phyloP scores from a whole-genome alignment of 2,888 invertebrate genomes.

The Nomada ferruginata region DNA sequence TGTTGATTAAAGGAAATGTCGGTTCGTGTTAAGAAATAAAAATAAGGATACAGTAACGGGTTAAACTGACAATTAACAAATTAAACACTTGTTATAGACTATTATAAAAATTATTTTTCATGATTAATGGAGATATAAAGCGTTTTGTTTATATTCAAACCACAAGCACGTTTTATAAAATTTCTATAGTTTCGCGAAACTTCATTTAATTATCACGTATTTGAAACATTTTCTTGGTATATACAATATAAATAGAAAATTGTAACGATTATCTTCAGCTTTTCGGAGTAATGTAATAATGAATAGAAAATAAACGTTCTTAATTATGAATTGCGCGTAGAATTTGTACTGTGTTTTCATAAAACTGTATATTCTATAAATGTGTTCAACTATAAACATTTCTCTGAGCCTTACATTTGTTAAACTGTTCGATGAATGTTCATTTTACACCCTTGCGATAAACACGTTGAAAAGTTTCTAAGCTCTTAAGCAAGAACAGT shows the following conservation, averaged over 20 bases:
- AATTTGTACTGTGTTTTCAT: slow-evolving; percentile 15
- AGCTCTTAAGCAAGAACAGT: slow-evolving; percentile 13
- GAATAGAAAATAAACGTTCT: not conserved
- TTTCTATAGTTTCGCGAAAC: not conserved
- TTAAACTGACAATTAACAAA: slow-evolving; percentile 9
- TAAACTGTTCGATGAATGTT: slow-evolving; percentile 8
- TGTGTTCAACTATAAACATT: slow-evolving; percentile 40
- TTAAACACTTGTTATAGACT: not conserved
- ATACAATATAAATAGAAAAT: not conserved
- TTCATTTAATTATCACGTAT: slow-evolving; percentile 3
- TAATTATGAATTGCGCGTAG: not conserved
- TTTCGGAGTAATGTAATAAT: not conserved
- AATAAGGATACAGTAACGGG: not conserved
- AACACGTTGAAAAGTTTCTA: slow-evolving; percentile 1
- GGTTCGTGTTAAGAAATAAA: slow-evolving; percentile 19
- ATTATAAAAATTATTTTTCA: not conserved
- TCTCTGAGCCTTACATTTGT: slow-evolving; percentile 4
- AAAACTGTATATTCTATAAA: slow-evolving; percentile 33
- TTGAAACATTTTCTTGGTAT: not conserved
- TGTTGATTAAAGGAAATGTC: slow-evolving; percentile 14
- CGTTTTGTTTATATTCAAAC: not conserved
- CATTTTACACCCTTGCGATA: slow-evolving; percentile 2
- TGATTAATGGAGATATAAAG: not conserved
- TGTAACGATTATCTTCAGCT: not conserved
- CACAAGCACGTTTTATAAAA: not conserved